Percentiles rank a stretch among this genome's conserved stretches.
Conservation (phyloP, 2,113 vertebrate genomes). For the Daphoenositta chrysoptera region DNA sequence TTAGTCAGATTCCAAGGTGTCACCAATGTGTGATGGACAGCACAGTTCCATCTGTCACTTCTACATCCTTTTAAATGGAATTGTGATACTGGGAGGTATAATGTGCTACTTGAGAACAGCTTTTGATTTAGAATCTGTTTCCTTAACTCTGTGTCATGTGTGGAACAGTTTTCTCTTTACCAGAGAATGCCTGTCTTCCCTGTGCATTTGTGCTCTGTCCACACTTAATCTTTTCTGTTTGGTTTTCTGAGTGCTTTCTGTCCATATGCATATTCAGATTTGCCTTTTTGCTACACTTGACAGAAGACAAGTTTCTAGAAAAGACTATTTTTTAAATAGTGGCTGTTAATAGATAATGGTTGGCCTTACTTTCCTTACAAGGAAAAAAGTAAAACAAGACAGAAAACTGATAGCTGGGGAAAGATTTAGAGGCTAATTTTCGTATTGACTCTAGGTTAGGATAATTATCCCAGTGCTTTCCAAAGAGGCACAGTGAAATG, state of each 20-base stretch:
- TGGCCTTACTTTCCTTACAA: neutral
- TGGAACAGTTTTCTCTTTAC: neutral
- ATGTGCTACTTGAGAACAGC: neutral
- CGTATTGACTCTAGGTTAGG: neutral
- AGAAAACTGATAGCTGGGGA: neutral
- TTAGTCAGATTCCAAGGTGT: accelerated
- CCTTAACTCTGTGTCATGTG: neutral
- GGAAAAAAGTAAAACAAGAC: neutral
- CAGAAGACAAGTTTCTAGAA: neutral
- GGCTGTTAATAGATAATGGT: neutral
- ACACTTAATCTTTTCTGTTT: neutral
- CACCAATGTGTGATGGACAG: neutral
- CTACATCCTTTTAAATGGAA: neutral
- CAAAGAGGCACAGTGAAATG: neutral
- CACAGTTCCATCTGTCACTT: neutral
- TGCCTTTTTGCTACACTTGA: neutral
- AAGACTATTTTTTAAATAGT: neutral
- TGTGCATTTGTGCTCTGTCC: neutral
- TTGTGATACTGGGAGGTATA: neutral
- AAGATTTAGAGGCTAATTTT: neutral
- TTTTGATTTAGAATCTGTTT: neutral
- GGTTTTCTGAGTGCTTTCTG: neutral
- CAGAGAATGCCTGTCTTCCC: neutral
- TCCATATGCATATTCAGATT: neutral
- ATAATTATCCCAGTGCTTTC: neutral